These are phyloP conservation scores for Remorina albescens DNA, from an alignment of 2,797 vertebrate genomes.

Conservation along the genomic window DNA sequence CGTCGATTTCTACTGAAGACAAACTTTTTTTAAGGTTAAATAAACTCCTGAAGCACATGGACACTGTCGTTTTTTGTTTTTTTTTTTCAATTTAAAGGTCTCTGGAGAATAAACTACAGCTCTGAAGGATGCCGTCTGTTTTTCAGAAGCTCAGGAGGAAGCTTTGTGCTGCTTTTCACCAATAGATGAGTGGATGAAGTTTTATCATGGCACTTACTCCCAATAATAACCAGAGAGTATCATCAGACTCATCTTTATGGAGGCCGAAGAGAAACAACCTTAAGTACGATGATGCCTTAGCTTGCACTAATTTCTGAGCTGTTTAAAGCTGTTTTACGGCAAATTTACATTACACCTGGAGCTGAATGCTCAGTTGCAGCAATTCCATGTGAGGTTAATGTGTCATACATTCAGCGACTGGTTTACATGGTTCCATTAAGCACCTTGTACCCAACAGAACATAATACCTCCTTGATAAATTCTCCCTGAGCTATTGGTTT, in stretches of 20 bases:
- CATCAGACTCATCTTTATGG: no score
- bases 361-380: conserved; percentile 2
- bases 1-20: not conserved
- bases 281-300: not conserved
- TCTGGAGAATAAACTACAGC: no score
- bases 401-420: not conserved
- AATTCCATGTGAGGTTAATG: not conserved
- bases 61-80: not conserved
- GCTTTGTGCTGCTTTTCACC: not conserved
- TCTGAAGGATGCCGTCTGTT: no score
- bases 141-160: not conserved
- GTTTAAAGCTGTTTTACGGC: no score
- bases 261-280: no score
- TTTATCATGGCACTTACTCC: not conserved
- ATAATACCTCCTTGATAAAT: conserved; percentile 51
- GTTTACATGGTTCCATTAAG: conserved; percentile 40
- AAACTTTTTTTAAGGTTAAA: no score
- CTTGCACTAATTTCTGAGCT: no score
- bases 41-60: not conserved
- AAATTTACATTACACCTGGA: no score
- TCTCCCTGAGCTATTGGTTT: conserved; percentile 54
- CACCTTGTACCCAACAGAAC: conserved; percentile 32
- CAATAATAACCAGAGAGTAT: not conserved
- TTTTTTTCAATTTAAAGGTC: not conserved
- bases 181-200: not conserved